Evolutionary conservation across 2,888 invertebrate genomes (phyloP).

Genomic region (Drepana falcataria): DNA sequence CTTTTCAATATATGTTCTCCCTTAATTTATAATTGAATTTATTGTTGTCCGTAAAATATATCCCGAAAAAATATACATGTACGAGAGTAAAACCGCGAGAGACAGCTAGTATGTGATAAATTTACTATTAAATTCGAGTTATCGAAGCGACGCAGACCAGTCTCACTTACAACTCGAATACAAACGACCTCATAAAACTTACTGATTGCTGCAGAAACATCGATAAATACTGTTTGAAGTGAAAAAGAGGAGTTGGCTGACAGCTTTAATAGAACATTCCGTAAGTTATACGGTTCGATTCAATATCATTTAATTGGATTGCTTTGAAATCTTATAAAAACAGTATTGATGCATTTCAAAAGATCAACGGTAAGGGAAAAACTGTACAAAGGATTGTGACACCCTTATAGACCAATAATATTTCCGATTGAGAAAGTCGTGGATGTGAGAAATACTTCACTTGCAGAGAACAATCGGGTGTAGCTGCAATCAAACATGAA

Average conservation of each 20-base stretch:
- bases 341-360: background rate
- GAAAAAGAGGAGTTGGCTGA: constrained; percentile 32
- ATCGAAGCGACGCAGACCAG: background rate
- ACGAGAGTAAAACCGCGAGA: too few relatives aligned
- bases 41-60: too few relatives aligned
- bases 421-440: background rate
- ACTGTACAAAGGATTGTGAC: background rate
- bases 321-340: background rate
- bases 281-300: constrained; percentile 16
- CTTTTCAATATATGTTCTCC: too few relatives aligned
- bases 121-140: constrained; percentile 29
- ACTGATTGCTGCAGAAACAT: constrained; percentile 37
- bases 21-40: too few relatives aligned
- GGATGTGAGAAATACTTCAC: background rate
- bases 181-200: constrained; percentile 39
- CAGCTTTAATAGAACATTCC: constrained; percentile 23
- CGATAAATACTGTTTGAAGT: constrained; percentile 39
- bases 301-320: constrained; percentile 8
- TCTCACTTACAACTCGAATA: constrained; percentile 12
- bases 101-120: too few relatives aligned
- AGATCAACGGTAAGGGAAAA: background rate
- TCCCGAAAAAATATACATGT: too few relatives aligned
- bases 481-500: background rate
- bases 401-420: background rate
- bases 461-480: background rate